phyloP scores from a whole-genome alignment of 2,797 vertebrate species.

The Oreochromis grahami region DNA sequence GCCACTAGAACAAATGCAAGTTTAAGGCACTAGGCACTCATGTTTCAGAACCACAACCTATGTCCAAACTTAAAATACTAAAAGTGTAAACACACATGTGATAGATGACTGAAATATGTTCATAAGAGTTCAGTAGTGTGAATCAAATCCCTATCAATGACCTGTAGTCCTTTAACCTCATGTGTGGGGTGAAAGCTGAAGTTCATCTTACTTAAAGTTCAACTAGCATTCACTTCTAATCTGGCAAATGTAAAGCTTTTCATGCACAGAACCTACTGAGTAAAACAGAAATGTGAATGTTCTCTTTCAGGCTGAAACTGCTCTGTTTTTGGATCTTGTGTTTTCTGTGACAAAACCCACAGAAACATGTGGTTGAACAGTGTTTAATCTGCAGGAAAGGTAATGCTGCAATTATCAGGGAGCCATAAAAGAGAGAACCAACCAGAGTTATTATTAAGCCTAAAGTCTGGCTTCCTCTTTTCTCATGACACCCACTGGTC shows the following conservation, averaged over 20 bases:
- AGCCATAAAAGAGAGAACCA: conserved; percentile 3
- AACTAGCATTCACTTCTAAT: neutral
- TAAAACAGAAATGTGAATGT: neutral
- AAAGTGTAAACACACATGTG: neutral
- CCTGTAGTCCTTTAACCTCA: neutral
- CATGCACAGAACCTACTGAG: neutral
- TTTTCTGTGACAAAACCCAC: neutral
- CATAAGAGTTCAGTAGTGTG: neutral
- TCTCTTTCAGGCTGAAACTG: neutral
- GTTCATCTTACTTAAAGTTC: neutral
- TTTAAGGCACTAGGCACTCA: neutral
- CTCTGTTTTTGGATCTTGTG: neutral
- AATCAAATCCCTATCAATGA: neutral
- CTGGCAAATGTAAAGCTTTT: neutral
- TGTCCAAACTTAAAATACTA: neutral
- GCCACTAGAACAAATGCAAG: neutral
- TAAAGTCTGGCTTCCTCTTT: neutral
- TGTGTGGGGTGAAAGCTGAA: neutral
- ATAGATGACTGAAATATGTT: neutral
- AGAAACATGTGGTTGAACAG: neutral
- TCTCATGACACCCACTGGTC: neutral
- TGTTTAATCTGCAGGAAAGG: neutral
- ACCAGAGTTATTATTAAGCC: neutral
- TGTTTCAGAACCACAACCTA: neutral
- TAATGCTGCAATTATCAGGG: conserved; percentile 12